These are phyloP conservation scores for Minunthozetes semirufus DNA, from an alignment of 2,888 invertebrate species.

Conservation along the genomic window DNA sequence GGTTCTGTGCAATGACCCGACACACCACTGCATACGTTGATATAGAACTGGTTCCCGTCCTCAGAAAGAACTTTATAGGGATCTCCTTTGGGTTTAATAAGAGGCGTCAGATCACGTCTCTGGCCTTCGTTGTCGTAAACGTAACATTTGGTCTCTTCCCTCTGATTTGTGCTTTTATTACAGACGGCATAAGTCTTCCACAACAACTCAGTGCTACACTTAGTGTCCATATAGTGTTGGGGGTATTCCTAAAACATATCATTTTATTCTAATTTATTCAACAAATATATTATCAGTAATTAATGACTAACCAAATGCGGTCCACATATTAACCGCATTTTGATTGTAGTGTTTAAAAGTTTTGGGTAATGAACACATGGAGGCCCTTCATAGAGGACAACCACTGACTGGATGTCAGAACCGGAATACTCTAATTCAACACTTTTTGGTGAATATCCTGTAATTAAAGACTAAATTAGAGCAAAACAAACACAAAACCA, in stretches of 20 bases:
- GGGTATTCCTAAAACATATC: conserved; percentile 29
- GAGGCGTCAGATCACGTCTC: conserved; percentile 46
- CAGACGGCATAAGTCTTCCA: conserved; percentile 47
- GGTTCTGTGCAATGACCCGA: not conserved
- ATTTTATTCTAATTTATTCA: conserved; percentile 19
- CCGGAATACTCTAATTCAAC: not conserved
- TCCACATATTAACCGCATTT: conserved; percentile 32
- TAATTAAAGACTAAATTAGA: not conserved
- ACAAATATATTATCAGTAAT: not conserved
- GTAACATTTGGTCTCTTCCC: conserved; percentile 46
- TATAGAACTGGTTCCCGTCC: conserved; percentile 45
- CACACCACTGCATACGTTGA: conserved; percentile 47
- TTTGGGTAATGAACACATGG: conserved; percentile 8
- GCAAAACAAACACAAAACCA: not conserved
- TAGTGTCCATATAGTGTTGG: conserved; percentile 30
- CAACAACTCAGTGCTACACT: conserved; percentile 46
- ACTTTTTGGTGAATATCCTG: not conserved
- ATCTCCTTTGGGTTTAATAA: conserved; percentile 45
- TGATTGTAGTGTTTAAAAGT: conserved; percentile 11
- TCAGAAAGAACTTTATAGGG: conserved; percentile 44
- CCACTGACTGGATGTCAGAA: not conserved
- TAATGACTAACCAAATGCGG: conserved; percentile 26
- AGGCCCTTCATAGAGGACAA: conserved; percentile 25
- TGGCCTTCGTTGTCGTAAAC: conserved; percentile 44
- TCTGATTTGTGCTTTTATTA: conserved; percentile 40